Percentiles rank a stretch among this genome's conserved stretches.
These are phyloP conservation scores for Drosophila setosimentum DNA, from an alignment of 2,888 invertebrate species.

Conservation along the genomic window DNA sequence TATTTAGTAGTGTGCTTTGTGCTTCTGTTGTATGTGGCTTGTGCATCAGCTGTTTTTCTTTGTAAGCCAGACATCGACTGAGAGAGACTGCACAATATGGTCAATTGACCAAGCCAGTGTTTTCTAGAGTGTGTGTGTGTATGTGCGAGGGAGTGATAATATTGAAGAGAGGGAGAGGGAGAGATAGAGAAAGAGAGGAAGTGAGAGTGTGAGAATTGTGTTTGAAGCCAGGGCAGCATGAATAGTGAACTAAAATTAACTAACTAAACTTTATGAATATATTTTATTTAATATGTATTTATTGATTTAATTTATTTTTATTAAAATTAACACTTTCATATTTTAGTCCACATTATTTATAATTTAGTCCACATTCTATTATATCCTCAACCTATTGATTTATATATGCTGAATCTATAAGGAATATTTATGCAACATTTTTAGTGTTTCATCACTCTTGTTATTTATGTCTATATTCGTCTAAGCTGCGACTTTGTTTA, in stretches of 20 bases:
- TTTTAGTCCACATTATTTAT: not conserved
- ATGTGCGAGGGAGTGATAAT: not conserved
- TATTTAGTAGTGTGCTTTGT: constrained; percentile 16
- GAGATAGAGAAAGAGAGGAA: not conserved
- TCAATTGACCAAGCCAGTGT: constrained; percentile 26
- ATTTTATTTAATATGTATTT: no score
- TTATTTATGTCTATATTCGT: not conserved
- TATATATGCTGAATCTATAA: not conserved
- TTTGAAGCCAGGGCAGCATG: constrained; percentile 31
- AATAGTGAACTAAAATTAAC: not conserved
- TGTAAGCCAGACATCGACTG: constrained; percentile 22
- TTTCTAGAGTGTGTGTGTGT: not conserved
- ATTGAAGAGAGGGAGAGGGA: not conserved
- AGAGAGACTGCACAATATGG: constrained; percentile 22
- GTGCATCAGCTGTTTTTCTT: constrained; percentile 54
- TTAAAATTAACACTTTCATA: not conserved
- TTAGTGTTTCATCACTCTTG: not conserved
- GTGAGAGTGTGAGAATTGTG: constrained; percentile 1
- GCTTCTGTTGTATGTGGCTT: constrained; percentile 22
- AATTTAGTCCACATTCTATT: not conserved
- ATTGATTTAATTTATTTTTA: not conserved
- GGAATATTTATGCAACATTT: no score
- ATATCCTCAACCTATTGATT: not conserved
- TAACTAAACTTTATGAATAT: not conserved
- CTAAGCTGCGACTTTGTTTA: not conserved